These are phyloP conservation scores for Strigops habroptila DNA, from an alignment of 2,113 vertebrate species.

Conservation along the genomic window DNA sequence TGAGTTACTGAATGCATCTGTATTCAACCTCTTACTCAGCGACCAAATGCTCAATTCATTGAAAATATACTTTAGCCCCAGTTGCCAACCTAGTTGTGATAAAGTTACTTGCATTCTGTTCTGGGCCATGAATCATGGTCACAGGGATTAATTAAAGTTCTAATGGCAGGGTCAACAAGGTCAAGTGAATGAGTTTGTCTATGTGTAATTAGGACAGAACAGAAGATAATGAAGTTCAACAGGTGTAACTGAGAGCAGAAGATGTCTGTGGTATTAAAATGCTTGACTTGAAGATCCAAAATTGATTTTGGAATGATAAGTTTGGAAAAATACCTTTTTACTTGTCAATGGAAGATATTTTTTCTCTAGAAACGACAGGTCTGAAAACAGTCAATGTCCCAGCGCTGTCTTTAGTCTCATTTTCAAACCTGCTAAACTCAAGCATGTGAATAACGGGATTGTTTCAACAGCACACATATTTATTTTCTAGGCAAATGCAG, in stretches of 20 bases:
- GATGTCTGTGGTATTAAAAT: background rate
- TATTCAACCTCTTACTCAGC: background rate
- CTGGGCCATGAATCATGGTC: conserved; percentile 15
- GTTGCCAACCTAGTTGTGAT: background rate
- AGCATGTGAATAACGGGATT: background rate
- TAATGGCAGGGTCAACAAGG: conserved; percentile 14
- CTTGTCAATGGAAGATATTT: background rate
- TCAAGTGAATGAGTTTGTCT: conserved; percentile 47
- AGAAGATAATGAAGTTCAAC: conserved; percentile 30
- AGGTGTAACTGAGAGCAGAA: conserved; percentile 12
- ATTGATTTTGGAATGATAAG: background rate
- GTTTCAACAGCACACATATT: background rate
- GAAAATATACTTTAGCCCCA: background rate
- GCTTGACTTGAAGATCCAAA: background rate
- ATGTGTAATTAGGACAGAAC: background rate
- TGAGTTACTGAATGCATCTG: background rate
- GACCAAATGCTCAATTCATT: conserved; percentile 1
- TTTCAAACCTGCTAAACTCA: background rate
- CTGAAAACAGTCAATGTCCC: background rate
- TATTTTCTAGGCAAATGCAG: background rate
- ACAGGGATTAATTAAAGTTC: conserved; percentile 44
- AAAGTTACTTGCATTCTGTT: conserved; percentile 26
- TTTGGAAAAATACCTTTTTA: background rate
- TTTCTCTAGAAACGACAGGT: background rate
- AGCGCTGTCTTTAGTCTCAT: background rate